phyloP scores from a whole-genome alignment of 2,797 vertebrate genomes.

The Moxostoma hubbsi region DNA sequence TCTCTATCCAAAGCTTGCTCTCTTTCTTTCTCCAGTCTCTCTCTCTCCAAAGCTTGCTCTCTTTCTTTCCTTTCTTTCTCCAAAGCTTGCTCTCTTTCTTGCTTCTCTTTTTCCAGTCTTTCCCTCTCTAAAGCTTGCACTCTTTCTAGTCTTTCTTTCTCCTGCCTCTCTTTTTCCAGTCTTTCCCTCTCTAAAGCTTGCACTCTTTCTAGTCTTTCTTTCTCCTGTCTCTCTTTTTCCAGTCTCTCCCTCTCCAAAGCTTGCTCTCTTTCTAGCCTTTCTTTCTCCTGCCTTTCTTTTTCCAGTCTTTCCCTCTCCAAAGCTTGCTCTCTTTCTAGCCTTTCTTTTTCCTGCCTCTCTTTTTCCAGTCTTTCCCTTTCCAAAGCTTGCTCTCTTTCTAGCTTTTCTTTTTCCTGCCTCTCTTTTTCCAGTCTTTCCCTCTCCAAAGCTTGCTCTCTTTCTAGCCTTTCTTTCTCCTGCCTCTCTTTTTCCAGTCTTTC shows the following conservation, averaged over 20 bases:
- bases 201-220: background rate
- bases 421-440: conserved; percentile 57
- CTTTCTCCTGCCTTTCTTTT: conserved; percentile 37
- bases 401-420: conserved; percentile 53
- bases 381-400: conserved; percentile 21
- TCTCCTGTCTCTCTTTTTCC: conserved; percentile 48
- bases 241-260: conserved; percentile 45
- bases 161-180: conserved; percentile 51
- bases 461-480: conserved; percentile 27
- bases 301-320: conserved; percentile 31
- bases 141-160: conserved; percentile 38
- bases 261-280: conserved; percentile 29
- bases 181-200: conserved; percentile 53
- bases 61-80: conserved; percentile 39
- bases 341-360: conserved; percentile 64
- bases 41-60: conserved; percentile 12
- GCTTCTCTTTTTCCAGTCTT: conserved; percentile 32
- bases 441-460: conserved; percentile 14
- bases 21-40: conserved; percentile 49
- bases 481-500: conserved; percentile 59
- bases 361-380: conserved; percentile 49
- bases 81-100: conserved; percentile 39
- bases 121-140: conserved; percentile 49
- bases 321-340: conserved; percentile 5
- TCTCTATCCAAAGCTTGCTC: no score